Evolutionary conservation across 2,888 invertebrate species (phyloP).

Genomic region (Gryllus longicercus): DNA sequence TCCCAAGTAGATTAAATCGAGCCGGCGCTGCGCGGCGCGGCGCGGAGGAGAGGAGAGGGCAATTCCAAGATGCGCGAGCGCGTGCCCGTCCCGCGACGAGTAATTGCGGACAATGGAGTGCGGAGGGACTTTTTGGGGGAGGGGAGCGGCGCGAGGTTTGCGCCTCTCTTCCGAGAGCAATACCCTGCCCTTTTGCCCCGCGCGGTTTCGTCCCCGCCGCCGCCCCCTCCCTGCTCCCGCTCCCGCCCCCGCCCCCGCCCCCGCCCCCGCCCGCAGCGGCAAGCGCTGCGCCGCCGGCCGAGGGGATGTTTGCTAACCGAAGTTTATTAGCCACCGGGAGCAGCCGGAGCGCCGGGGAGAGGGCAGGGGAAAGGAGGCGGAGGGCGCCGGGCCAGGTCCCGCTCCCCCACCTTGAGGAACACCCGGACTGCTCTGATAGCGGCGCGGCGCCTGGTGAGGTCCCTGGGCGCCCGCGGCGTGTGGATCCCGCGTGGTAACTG

Average conservation of each 20-base stretch:
- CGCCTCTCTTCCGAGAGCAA: neutral
- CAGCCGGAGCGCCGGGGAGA: neutral
- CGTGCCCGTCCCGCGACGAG: neutral
- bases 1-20: neutral
- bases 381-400: neutral
- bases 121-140: neutral
- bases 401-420: neutral
- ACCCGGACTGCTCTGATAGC: no score
- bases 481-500: no score
- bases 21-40: neutral
- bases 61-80: neutral
- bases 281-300: neutral
- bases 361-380: neutral
- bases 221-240: neutral
- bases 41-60: neutral
- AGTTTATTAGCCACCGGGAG: constrained; percentile 27
- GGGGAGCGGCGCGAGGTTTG: no score
- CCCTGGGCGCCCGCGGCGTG: no score
- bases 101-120: neutral
- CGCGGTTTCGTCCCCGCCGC: neutral
- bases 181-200: neutral
- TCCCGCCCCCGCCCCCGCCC: neutral
- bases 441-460: no score
- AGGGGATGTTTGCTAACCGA: constrained; percentile 29
- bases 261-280: neutral